Percentiles rank a stretch among this genome's conserved stretches.
phyloP scores from a whole-genome alignment of 2,113 vertebrate genomes.

The Donacobius atricapilla region DNA sequence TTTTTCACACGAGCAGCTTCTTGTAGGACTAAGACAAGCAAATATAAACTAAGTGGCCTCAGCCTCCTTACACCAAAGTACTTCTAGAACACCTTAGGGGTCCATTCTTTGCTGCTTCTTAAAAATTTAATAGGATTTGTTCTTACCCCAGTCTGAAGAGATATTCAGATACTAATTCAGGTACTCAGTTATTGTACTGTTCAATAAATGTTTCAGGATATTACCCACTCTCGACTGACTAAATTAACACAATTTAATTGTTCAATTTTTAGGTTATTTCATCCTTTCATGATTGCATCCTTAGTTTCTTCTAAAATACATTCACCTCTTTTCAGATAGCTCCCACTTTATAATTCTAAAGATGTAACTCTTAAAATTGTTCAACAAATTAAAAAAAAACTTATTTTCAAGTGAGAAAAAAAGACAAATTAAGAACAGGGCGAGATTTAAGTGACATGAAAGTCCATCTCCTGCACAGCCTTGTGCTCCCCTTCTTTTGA shows the following conservation, averaged over 20 bases:
- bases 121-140: not conserved
- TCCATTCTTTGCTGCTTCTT: not conserved
- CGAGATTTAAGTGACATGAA: not conserved
- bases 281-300: not conserved
- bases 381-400: not conserved
- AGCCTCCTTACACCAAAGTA: not conserved
- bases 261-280: not conserved
- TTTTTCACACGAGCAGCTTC: not conserved
- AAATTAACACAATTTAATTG: not conserved
- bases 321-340: not conserved
- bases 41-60: not conserved
- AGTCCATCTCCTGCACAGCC: not conserved
- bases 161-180: not conserved
- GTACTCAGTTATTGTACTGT: not conserved
- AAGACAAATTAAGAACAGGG: not conserved
- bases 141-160: not conserved
- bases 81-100: not conserved
- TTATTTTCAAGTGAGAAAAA: not conserved
- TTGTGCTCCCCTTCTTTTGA: not conserved
- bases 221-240: not conserved
- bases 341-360: not conserved
- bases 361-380: not conserved
- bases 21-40: not conserved
- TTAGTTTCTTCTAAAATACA: not conserved
- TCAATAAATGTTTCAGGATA: not conserved